A percentile compares a stretch with the other conserved stretches of the same genome.
phyloP scores from a whole-genome alignment of 37 sponge, comb jelly and placozoan species.

The Aplysina aerophoba region DNA sequence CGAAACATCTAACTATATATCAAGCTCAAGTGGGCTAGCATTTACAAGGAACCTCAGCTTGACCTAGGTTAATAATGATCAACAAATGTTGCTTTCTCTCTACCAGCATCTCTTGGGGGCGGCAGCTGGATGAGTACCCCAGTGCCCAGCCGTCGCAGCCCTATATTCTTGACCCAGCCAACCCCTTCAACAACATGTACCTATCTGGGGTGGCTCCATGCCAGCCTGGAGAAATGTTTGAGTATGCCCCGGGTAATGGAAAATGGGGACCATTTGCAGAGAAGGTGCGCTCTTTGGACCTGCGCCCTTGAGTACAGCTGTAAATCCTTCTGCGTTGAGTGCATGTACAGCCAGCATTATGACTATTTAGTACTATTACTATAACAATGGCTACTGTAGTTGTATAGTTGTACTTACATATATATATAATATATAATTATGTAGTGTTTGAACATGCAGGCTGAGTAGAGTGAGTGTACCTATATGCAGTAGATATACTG shows the following conservation, averaged over 20 bases:
- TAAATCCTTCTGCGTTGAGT: too few species aligned
- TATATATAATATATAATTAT: too few species aligned
- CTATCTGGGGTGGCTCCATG: conserved; percentile 46
- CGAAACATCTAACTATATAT: too few species aligned
- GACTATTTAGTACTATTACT: too few species aligned
- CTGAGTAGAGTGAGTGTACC: too few species aligned
- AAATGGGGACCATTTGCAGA: conserved; percentile 41
- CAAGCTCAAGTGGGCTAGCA: too few species aligned
- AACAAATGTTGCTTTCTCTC: neutral
- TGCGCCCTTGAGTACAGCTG: neutral
- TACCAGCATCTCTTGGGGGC: neutral
- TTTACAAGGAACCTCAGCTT: too few species aligned
- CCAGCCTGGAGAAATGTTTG: neutral
- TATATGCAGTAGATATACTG: too few species aligned
- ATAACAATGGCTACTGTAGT: too few species aligned
- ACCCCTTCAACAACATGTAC: conserved; percentile 73
- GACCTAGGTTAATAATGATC: neutral
- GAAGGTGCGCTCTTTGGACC: conserved; percentile 52
- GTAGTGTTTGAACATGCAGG: too few species aligned
- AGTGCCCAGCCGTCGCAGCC: conserved; percentile 19
- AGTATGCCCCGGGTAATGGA: conserved; percentile 35
- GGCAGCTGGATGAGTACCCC: neutral
- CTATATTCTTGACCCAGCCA: conserved; percentile 60
- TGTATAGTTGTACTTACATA: too few species aligned
- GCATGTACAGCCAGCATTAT: too few species aligned